phyloP scores from a whole-genome alignment of 2,888 invertebrate species.

The Andrena bucephala region DNA sequence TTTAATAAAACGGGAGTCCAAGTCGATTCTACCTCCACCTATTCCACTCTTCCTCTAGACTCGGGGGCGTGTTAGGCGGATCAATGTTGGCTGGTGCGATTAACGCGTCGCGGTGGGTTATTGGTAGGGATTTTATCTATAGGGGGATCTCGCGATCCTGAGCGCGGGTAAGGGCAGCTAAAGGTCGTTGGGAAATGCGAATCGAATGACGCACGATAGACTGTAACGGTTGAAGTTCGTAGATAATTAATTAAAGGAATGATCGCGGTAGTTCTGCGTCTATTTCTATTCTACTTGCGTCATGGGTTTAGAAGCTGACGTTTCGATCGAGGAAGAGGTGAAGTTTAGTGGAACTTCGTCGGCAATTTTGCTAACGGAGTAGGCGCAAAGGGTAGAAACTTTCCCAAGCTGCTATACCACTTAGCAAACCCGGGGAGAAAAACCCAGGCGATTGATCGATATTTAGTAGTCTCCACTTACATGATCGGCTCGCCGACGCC shows the following conservation, averaged over 20 bases:
- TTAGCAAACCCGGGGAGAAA: no score
- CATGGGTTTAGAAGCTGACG: neutral
- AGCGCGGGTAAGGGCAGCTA: neutral
- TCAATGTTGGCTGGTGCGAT: conserved; percentile 22
- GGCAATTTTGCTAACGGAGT: neutral
- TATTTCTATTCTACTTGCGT: conserved; percentile 3
- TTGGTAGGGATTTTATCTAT: neutral
- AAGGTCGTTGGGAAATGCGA: neutral
- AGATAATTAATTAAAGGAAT: conserved; percentile 22
- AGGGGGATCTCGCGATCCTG: conserved; percentile 1
- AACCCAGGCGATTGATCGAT: neutral
- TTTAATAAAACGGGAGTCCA: neutral
- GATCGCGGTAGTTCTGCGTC: neutral
- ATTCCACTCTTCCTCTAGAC: neutral
- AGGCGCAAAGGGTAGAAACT: neutral
- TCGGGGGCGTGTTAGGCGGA: neutral
- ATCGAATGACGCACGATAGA: conserved; percentile 35
- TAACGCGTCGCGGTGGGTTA: conserved; percentile 21
- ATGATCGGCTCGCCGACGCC: conserved; percentile 89
- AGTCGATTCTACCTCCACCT: neutral
- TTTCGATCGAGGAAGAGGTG: neutral
- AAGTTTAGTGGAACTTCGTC: neutral
- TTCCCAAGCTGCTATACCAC: neutral
- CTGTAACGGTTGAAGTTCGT: conserved; percentile 25
- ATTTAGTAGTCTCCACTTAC: conserved; percentile 85